Conservation (phyloP, 2,888 invertebrate species). For the Sipha maydis region DNA sequence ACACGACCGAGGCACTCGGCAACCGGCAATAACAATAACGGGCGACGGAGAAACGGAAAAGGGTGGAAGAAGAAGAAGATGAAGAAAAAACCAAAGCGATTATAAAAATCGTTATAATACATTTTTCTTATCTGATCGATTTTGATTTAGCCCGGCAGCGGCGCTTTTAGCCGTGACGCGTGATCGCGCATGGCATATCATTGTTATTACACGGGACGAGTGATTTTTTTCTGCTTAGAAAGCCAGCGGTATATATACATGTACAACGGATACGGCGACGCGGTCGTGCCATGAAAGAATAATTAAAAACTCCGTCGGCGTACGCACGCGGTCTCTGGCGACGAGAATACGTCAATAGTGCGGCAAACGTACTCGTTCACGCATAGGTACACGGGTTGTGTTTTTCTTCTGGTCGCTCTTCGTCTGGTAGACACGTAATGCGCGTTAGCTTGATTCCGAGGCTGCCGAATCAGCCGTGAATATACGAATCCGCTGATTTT, state of each 20-base stretch:
- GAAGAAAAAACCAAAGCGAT: not conserved
- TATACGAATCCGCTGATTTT: too few relatives aligned
- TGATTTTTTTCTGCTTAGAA: not conserved
- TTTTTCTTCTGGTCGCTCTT: not conserved
- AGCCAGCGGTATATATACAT: too few relatives aligned
- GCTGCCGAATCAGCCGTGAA: too few relatives aligned
- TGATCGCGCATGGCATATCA: slow-evolving; percentile 22
- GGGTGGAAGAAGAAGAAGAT: not conserved
- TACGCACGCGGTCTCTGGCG: not conserved
- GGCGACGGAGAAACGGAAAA: not conserved
- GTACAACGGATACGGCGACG: not conserved
- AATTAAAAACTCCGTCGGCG: not conserved
- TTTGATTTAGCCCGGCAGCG: slow-evolving; percentile 7
- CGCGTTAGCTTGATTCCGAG: not conserved
- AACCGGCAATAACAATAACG: not conserved
- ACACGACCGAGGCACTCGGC: not conserved
- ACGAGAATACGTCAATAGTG: not conserved
- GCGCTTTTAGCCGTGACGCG: slow-evolving; percentile 15
- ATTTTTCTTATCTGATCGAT: slow-evolving; percentile 25
- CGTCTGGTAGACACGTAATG: not conserved
- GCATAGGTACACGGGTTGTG: too few relatives aligned
- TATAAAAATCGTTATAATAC: slow-evolving; percentile 11
- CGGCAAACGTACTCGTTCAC: not conserved
- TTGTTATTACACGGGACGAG: not conserved
- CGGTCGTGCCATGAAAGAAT: not conserved